Evolutionary conservation across 2,888 invertebrate genomes (phyloP).

Genomic region (Scaptomyza cyrtandrae): DNA sequence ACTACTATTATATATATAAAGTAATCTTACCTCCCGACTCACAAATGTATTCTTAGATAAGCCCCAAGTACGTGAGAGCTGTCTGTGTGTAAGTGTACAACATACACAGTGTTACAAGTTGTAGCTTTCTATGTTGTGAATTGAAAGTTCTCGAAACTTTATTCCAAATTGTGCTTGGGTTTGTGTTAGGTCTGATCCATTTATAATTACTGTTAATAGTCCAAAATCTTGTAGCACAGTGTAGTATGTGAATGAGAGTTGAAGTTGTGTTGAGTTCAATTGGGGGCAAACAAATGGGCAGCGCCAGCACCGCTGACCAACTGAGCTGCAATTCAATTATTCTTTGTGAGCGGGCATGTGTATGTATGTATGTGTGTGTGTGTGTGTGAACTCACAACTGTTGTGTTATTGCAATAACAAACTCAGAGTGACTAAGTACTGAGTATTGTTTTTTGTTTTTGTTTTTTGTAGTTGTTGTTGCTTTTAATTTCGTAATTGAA

Average conservation of each 20-base stretch:
- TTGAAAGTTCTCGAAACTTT: too few species aligned
- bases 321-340: conserved; percentile 24
- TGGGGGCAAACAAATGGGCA: conserved; percentile 46
- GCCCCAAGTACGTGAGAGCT: conserved; percentile 2
- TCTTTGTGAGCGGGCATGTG: neutral
- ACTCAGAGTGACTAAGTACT: conserved; percentile 44
- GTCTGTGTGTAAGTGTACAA: conserved; percentile 10
- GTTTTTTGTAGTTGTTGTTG: conserved; percentile 32
- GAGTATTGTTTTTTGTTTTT: neutral
- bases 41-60: conserved; percentile 10
- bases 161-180: neutral
- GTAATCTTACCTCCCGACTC: conserved; percentile 2
- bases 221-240: conserved; percentile 25
- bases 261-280: conserved; percentile 50
- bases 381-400: conserved; percentile 16
- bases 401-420: conserved; percentile 13
- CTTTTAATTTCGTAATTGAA: conserved; percentile 63
- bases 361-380: conserved; percentile 8
- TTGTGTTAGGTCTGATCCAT: neutral
- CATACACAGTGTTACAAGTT: conserved; percentile 27
- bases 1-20: neutral
- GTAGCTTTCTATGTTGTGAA: too few species aligned
- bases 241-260: conserved; percentile 38
- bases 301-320: conserved; percentile 26
- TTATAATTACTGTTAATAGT: neutral